Evolutionary conservation across 2,113 vertebrate genomes (phyloP), one percentile per base, ranked within the genome.

Genomic region (Charina bottae): DNA sequence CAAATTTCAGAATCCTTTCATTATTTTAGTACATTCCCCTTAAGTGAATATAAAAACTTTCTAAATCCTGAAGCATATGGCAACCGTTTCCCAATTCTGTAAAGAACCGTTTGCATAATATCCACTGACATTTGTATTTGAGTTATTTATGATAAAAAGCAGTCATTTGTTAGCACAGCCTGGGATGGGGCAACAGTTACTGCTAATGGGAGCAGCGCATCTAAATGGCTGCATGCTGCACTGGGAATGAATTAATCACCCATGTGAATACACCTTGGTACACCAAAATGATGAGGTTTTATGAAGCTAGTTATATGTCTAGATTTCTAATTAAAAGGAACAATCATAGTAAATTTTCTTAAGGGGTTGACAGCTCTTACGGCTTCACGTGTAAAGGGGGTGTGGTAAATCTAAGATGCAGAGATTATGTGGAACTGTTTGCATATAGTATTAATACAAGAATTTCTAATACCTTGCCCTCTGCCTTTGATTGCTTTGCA

Each of bases 1-100:
- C 53, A 87, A 93, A 95, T 93, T 93, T 93, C 92, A 90, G 85
- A 93, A 93, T 55, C 78, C 49, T 42, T 58, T 91, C 89, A 37
- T 88, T 92, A 23, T 64, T 72, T 93, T 55, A 83, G 2, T 0
- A 94, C 60, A 87, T 83, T 21, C 56, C 60, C 33, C 89, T 91
- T 95, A 95, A 92, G 85, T 93, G 91, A 42, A 93, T 92, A 88
- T 12, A 83, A 72, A 54, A 93, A 68, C 93, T 64, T 83, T 9
- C 87, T 23, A 72, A 88, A 55, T 87, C 55, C 28, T 53, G 53
- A 85, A 64, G 91, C 90, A 85, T 49, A n/a, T 19, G 2, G 33
- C 12, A 84, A 0, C 33, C 24, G 89, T 0, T 49, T 42, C 6
- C 33, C 19, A 55, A 53, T 83, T 60, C 83, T 62, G 8, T 26